Evolutionary conservation across 2,113 vertebrate genomes (phyloP).

Genomic region (Gracilinanus agilis): DNA sequence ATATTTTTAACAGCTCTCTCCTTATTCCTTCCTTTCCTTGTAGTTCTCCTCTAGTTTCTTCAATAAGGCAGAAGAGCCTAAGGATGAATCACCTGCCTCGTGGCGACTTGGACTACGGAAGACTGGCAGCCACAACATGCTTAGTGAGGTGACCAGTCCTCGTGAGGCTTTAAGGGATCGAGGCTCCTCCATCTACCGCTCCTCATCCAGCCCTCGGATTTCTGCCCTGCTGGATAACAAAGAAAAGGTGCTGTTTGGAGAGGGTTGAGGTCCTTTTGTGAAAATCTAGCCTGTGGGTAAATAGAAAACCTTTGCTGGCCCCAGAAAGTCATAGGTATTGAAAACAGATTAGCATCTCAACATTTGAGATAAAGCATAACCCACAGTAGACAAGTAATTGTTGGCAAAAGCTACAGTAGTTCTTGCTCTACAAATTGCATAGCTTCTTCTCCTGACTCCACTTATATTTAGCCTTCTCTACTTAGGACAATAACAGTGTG

Average conservation of each 20-base stretch:
- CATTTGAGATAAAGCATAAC: background rate
- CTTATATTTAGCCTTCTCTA: background rate
- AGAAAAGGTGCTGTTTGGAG: slow-evolving; percentile 82
- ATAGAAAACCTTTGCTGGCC: background rate
- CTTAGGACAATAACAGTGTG: background rate
- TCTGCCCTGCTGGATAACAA: slow-evolving; percentile 83
- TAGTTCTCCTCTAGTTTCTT: slow-evolving; percentile 82
- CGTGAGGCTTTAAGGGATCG: slow-evolving; percentile 79
- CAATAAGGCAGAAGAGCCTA: slow-evolving; percentile 83
- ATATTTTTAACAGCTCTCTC: background rate
- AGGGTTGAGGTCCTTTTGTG: background rate
- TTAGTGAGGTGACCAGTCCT: slow-evolving; percentile 80
- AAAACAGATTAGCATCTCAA: background rate
- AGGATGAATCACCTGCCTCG: slow-evolving; percentile 85
- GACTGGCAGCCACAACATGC: slow-evolving; percentile 85
- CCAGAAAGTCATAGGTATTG: background rate
- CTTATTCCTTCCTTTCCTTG: background rate
- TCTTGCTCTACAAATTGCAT: slow-evolving; percentile 10
- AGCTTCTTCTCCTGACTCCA: slow-evolving; percentile 12
- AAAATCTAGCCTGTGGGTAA: background rate
- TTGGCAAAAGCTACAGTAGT: background rate
- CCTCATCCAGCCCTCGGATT: slow-evolving; percentile 86
- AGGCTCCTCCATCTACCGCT: slow-evolving; percentile 80
- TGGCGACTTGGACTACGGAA: slow-evolving; percentile 87
- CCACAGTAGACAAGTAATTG: background rate